Evolutionary conservation across 2,113 vertebrate species (phyloP).

Genomic region (Thymallus thymallus): DNA sequence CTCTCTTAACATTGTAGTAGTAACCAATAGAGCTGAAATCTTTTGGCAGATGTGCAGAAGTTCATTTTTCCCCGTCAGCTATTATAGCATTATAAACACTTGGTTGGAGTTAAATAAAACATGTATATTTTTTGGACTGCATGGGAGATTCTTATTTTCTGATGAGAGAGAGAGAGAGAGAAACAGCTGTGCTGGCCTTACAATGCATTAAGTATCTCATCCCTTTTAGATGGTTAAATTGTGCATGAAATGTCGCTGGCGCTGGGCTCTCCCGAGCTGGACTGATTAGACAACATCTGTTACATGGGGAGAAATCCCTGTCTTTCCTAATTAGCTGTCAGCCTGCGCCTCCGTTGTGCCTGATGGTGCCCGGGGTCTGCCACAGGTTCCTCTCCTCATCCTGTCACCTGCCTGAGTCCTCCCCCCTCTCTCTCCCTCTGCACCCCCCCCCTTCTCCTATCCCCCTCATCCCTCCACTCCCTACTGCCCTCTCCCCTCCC

Average conservation of each 20-base stretch:
- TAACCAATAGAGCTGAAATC: constrained; percentile 65
- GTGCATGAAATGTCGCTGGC: constrained; percentile 99
- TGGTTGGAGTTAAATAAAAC: constrained; percentile 99
- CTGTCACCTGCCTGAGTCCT: constrained; percentile 89
- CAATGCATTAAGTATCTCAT: constrained; percentile 99
- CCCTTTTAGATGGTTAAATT: constrained; percentile 99
- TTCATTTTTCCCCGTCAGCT: constrained; percentile 83
- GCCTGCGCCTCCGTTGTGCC: constrained; percentile 94
- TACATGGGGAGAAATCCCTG: constrained; percentile 99
- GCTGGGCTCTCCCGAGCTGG: constrained; percentile 95
- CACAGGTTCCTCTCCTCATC: constrained; percentile 96
- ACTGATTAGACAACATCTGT: constrained; percentile 99
- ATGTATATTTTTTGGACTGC: constrained; percentile 89
- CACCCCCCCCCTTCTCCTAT: too few relatives aligned
- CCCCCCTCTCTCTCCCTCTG: constrained; percentile 80
- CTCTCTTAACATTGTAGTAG: constrained; percentile 49
- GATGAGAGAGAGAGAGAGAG: constrained; percentile 98
- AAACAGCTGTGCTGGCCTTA: constrained; percentile 99
- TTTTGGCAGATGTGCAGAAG: constrained; percentile 84
- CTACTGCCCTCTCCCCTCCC: too few relatives aligned
- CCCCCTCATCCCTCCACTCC: constrained; percentile 8
- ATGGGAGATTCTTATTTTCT: constrained; percentile 76
- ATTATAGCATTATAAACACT: constrained; percentile 99
- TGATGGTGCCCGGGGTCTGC: constrained; percentile 95
- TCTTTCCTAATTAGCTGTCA: constrained; percentile 99